A percentile compares a stretch with the other conserved stretches of the same genome.
phyloP scores from a whole-genome alignment of 2,888 invertebrate genomes.

The Mactromeris polynyma region DNA sequence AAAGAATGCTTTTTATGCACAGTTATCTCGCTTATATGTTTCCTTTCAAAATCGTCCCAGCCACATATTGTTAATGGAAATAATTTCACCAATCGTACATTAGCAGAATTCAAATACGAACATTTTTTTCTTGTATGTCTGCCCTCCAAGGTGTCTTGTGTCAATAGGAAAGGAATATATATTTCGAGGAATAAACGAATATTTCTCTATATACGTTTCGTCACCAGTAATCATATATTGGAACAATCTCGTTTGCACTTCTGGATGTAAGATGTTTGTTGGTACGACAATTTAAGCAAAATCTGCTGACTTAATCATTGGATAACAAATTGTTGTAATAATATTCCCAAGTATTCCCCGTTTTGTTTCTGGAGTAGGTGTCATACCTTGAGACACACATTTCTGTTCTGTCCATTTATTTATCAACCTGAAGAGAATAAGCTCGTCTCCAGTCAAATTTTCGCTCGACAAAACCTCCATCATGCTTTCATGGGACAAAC shows the following conservation, averaged over 20 bases:
- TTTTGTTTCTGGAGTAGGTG: background rate
- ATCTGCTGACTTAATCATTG: background rate
- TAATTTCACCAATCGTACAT: background rate
- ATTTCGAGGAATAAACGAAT: background rate
- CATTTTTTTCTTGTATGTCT: background rate
- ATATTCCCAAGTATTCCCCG: background rate
- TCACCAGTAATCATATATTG: background rate
- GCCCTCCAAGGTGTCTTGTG: background rate
- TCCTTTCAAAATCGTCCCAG: background rate
- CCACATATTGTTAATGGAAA: background rate
- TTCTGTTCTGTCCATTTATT: background rate
- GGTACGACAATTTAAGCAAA: conserved; percentile 24
- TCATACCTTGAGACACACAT: background rate
- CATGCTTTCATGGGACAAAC: conserved; percentile 9
- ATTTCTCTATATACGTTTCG: background rate
- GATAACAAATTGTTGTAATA: conserved; percentile 4
- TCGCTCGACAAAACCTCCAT: background rate
- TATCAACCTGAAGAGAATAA: conserved; percentile 2
- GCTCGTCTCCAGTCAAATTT: background rate
- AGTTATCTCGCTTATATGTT: background rate
- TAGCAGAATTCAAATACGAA: background rate
- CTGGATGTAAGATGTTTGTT: background rate
- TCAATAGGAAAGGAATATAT: background rate
- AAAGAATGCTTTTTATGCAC: background rate
- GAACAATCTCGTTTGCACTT: background rate